Base-by-base conservation (phyloP, 2,797 vertebrate genomes). In the Selene dorsalis region DNA sequence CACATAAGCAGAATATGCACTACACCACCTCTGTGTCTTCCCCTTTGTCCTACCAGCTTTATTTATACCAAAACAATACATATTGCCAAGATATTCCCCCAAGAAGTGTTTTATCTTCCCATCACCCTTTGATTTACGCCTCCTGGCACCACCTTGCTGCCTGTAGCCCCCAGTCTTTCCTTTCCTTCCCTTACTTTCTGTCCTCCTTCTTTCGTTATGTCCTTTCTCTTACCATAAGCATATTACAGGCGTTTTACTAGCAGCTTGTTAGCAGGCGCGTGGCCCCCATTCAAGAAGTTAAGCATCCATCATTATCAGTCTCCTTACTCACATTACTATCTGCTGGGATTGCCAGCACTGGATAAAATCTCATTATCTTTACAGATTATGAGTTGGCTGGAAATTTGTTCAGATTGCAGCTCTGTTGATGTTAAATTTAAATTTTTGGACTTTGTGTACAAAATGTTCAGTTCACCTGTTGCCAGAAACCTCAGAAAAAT, bases 231-330 rank as follows among this genome's bases (percentile, higher is more conserved):
- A 35, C 7, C 32, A 35, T 79, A 77, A 73, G 63, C 14, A 79
- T 59, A 78, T 55, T 72, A 68, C 47, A 85, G 60, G 43, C 77
- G 39, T 50, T 85, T 71, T 65, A 59, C 61, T 47, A 71, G 55
- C 69, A 69, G 69, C 85, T 80, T 86, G 67, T 87, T 87, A 84
- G 75, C 73, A 38, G 56, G 50, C 64, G 47, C 48, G 8, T 75
- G 66, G 71, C 69, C 73, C n/a, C 50, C 30, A 32, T 79, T 87
- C 68, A 75, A 53, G 76, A 79, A 84, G 61, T 77, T 61, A 76
- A 85, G 69, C 61, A 71, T 82, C 75, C 69, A 69, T 83, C 73
- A 68, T 85, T 80, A 82, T 82, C 74, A n/a, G 79, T 80, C 86
- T 84, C 66, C 68, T 48, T 66, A 52, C 65, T 71, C 79, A 73